Percentiles rank a stretch among this genome's conserved stretches.
Evolutionary conservation across 2,113 vertebrate species (phyloP).

Genomic region (Oryzias celebensis): DNA sequence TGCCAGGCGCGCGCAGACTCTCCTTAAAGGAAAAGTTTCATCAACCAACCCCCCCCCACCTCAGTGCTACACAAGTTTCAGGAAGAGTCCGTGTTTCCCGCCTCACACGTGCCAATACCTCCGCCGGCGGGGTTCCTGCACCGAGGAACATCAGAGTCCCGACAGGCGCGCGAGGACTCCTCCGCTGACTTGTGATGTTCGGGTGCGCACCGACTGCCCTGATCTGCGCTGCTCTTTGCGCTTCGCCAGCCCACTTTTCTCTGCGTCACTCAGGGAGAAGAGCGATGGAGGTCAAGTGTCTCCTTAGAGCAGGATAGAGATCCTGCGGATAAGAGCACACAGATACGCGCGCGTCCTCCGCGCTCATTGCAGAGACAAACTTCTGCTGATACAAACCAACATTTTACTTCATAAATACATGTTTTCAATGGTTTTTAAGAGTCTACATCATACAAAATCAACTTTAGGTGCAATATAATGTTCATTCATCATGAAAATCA

Average conservation of each 20-base stretch:
- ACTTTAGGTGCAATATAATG: too few species aligned
- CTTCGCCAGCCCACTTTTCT: conserved; percentile 77
- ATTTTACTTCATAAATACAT: too few species aligned
- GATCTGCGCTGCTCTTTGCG: conserved; percentile 72
- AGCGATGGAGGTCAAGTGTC: conserved; percentile 70
- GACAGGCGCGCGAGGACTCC: conserved; percentile 46
- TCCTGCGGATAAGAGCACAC: conserved; percentile 56
- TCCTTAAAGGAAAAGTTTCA: conserved; percentile 70
- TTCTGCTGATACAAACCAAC: too few species aligned
- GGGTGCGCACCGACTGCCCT: conserved; percentile 63
- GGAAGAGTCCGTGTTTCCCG: conserved; percentile 18
- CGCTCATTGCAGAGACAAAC: neutral
- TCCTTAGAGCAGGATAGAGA: conserved; percentile 61
- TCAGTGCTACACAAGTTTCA: conserved; percentile 43
- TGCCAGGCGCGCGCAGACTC: conserved; percentile 51
- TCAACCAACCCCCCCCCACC: conserved; percentile 33
- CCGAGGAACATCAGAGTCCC: conserved; percentile 55
- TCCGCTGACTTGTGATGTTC: conserved; percentile 64
- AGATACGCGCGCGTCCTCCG: conserved; percentile 41
- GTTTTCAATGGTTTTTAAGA: too few species aligned
- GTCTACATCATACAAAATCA: too few species aligned
- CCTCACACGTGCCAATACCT: conserved; percentile 43
- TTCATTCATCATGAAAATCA: too few species aligned
- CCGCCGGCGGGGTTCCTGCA: conserved; percentile 39
- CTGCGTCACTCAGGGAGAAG: conserved; percentile 72